These are phyloP conservation scores for Glomeris maerens DNA, from an alignment of 1,140 invertebrate species.

Conservation along the genomic window DNA sequence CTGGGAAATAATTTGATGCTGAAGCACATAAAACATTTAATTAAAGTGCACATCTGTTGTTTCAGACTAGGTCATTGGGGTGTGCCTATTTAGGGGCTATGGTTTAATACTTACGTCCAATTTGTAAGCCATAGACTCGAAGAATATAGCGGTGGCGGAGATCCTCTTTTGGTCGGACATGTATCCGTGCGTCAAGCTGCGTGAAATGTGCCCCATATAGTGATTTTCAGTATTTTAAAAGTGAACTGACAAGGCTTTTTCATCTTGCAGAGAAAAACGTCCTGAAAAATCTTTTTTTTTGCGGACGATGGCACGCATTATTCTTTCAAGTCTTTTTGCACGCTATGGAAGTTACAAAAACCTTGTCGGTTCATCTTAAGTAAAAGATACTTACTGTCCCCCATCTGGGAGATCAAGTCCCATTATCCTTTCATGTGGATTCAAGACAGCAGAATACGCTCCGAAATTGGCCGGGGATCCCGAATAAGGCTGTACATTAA, in stretches of 20 bases:
- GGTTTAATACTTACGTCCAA: constrained; percentile 31
- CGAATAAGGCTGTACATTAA: constrained; percentile 51
- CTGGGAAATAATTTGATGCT: not conserved
- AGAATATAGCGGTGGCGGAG: not conserved
- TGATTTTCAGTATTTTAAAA: too few species aligned
- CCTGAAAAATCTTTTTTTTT: too few species aligned
- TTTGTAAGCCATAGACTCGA: constrained; percentile 31
- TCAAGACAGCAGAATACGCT: constrained; percentile 41
- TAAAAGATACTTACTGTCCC: constrained; percentile 38
- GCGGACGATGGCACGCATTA: too few species aligned
- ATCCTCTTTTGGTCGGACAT: constrained; percentile 22
- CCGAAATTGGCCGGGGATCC: constrained; percentile 54
- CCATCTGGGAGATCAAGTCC: constrained; percentile 50
- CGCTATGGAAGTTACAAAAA: too few species aligned
- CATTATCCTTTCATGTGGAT: constrained; percentile 50
- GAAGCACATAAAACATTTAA: not conserved
- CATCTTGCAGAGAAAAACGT: too few species aligned
- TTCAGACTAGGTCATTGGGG: too few species aligned
- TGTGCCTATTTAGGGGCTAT: too few species aligned
- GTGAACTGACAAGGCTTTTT: too few species aligned
- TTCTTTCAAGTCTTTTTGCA: too few species aligned
- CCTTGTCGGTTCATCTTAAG: too few species aligned
- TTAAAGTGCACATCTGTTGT: too few species aligned
- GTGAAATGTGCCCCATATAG: too few species aligned
- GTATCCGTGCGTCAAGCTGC: constrained; percentile 25